Evolutionary conservation across 2,888 invertebrate species (phyloP), one percentile per base, ranked within the genome.

Genomic region (Andrena trimmerana): DNA sequence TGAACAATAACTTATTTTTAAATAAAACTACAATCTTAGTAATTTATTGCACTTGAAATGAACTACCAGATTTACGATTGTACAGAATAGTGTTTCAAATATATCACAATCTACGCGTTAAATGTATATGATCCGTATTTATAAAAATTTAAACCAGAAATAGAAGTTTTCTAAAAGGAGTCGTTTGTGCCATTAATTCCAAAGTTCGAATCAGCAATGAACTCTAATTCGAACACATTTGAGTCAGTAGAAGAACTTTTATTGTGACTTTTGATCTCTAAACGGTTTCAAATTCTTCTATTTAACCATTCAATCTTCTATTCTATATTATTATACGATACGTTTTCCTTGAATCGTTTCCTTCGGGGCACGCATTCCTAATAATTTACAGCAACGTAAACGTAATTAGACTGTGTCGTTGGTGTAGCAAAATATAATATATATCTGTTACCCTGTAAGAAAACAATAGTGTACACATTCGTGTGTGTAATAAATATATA

Each of bases 401-500:
- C 60, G 77, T 85, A 87, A 85, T 73, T 66, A 59, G 69, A 67
- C 60, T 73, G 62, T 86, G 75, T 74, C 31, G 67, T 75, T 79
- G 76, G 66, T 83, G 78, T 81, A 62, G 79, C 67, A 75, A 86
- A 86, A 83, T 82, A 85, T 82, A 85, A 88, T 67, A 80, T 57
- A 71, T 42, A 48, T 65, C 81, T 78, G 50, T 77, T 65, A 65
- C 27, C 83, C 79, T 83, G 76, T 82, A 83, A 79, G 65, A 77
- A 85, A 84, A 73, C 66, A 84, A 81, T 77, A 27, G 83, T 78
- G 69, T 71, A 84, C 77, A 70, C 63, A 71, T 69, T 84, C 50
- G 68, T 76, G 69, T 85, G 67, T 76, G 73, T 89, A 89, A 90
- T 90, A 89, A 89, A 87, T 86, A 89, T 90, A 85, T 87, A 90